Evolutionary conservation across 2,888 invertebrate species (phyloP).

Genomic region (Agrochola circellaris): DNA sequence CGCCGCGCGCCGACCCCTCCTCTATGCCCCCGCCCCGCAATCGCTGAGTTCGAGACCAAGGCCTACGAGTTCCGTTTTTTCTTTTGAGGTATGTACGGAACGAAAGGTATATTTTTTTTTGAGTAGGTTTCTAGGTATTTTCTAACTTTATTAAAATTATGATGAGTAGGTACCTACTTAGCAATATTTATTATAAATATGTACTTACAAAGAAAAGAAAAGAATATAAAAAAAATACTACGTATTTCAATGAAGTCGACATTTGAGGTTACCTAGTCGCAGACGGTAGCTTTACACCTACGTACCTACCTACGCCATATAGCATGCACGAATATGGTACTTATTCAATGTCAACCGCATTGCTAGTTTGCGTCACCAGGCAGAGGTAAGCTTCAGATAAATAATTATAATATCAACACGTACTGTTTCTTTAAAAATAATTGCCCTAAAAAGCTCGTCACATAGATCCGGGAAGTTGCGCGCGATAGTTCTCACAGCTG

Average conservation of each 20-base stretch:
- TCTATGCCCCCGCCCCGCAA: too few relatives aligned
- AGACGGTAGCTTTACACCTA: constrained; percentile 16
- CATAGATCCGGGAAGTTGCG: neutral
- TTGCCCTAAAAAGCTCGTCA: neutral
- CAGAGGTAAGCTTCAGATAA: neutral
- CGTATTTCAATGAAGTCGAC: constrained; percentile 2
- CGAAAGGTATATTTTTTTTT: too few relatives aligned
- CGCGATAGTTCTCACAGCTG: too few relatives aligned
- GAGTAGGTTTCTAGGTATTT: too few relatives aligned
- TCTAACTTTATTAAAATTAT: too few relatives aligned
- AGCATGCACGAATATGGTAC: constrained; percentile 25
- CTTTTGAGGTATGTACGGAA: too few relatives aligned
- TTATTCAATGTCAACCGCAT: constrained; percentile 41
- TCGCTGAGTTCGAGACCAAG: too few relatives aligned
- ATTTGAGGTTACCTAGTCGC: neutral
- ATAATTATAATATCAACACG: neutral
- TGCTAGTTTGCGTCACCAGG: constrained; percentile 20
- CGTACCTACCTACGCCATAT: constrained; percentile 3
- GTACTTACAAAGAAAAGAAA: too few relatives aligned
- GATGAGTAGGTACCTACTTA: too few relatives aligned
- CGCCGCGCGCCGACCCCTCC: too few relatives aligned
- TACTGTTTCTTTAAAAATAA: neutral
- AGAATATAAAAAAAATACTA: neutral
- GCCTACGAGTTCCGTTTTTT: too few relatives aligned
- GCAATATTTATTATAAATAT: too few relatives aligned